Evolutionary conservation across 2,113 vertebrate genomes (phyloP).

Genomic region (Haemorhous mexicanus): DNA sequence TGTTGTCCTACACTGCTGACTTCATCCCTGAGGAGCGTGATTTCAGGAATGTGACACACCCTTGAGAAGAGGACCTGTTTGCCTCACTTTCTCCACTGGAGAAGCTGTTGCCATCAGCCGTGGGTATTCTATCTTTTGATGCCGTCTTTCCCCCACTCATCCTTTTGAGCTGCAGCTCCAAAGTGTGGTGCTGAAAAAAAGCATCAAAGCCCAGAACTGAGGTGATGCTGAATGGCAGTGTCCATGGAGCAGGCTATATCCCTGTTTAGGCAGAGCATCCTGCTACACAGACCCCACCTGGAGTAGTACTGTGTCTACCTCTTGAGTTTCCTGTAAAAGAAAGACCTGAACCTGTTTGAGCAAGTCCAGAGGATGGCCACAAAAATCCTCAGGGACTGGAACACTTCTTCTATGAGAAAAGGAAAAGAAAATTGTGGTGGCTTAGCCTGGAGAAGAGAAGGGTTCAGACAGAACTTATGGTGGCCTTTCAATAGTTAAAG

Average conservation of each 20-base stretch:
- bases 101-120: accelerated
- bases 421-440: not conserved
- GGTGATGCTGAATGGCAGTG: accelerated
- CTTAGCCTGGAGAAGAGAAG: not conserved
- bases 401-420: not conserved
- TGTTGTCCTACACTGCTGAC: accelerated
- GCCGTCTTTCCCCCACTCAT: not conserved
- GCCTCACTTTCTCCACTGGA: not conserved
- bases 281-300: not conserved
- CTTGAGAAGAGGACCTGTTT: not conserved
- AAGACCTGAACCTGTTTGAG: not conserved
- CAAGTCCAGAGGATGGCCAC: not conserved
- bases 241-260: accelerated
- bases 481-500: not conserved
- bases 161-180: not conserved
- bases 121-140: not conserved
- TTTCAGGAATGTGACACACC: not conserved
- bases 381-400: not conserved
- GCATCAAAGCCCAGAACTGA: not conserved
- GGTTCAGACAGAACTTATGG: not conserved
- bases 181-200: not conserved
- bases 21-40: accelerated
- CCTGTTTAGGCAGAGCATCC: not conserved
- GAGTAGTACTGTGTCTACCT: no score
- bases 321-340: not conserved